A percentile compares a stretch with the other conserved stretches of the same genome.
Evolutionary conservation across 1,140 invertebrate species (phyloP).

Genomic region (Globodera rostochiensis): DNA sequence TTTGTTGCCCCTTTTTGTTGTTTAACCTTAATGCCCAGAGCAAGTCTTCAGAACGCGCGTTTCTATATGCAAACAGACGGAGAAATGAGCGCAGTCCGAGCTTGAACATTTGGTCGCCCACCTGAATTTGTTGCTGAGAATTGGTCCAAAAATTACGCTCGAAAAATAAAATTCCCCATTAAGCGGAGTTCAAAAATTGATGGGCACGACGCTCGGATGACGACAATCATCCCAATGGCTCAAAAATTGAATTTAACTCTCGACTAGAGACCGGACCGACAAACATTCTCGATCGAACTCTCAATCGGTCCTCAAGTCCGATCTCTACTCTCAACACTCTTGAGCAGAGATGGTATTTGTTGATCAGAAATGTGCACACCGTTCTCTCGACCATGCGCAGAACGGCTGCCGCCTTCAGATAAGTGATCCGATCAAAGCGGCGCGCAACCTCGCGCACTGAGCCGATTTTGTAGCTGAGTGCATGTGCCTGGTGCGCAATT

Average conservation of each 20-base stretch:
- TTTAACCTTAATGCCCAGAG: constrained; percentile 16
- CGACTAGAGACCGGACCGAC: too few species aligned
- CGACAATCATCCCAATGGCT: too few species aligned
- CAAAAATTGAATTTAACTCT: too few species aligned
- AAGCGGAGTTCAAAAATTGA: too few species aligned
- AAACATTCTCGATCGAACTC: too few species aligned
- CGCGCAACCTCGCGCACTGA: constrained; percentile 17
- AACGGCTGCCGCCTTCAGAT: constrained; percentile 32
- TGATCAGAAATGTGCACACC: constrained; percentile 13
- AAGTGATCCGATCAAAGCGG: constrained; percentile 41
- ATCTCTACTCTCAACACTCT: too few species aligned
- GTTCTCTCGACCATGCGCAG: constrained; percentile 18
- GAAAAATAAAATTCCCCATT: too few species aligned
- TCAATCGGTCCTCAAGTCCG: too few species aligned
- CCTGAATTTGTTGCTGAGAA: neutral
- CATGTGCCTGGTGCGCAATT: constrained; percentile 27
- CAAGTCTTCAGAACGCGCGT: constrained; percentile 33
- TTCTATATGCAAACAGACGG: constrained; percentile 32
- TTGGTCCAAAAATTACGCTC: too few species aligned
- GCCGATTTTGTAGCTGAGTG: constrained; percentile 30
- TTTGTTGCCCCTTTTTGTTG: neutral
- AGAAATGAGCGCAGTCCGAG: constrained; percentile 29
- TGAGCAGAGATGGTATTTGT: too few species aligned
- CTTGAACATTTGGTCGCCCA: constrained; percentile 40
- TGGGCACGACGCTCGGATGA: too few species aligned